Conservation (phyloP, 30 jellyfish, hydroid and myxozoan genomes). For the Rhopilema esculentum region DNA sequence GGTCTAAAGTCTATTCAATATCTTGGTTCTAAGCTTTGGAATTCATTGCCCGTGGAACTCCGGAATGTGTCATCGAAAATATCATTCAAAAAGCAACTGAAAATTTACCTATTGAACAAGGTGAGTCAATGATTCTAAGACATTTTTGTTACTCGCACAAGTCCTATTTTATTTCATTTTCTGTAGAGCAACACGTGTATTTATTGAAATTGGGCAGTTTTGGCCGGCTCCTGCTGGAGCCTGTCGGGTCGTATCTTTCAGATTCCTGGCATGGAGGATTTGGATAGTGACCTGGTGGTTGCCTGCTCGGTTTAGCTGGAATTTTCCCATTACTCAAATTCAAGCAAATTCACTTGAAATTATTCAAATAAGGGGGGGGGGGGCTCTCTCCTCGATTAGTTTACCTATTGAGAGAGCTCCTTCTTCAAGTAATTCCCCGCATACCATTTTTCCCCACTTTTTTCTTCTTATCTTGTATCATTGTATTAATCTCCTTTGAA, state of each 20-base stretch:
- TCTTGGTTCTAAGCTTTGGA: slow-evolving; percentile 62
- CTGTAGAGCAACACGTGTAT: background rate
- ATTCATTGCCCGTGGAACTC: slow-evolving; percentile 48
- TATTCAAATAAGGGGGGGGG: slow-evolving; percentile 25
- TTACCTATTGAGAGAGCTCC: background rate
- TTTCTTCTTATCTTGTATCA: background rate
- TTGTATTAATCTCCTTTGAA: background rate
- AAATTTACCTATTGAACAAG: slow-evolving; percentile 40
- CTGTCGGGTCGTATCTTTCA: slow-evolving; percentile 15
- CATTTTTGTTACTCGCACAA: slow-evolving; percentile 5
- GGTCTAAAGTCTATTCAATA: slow-evolving; percentile 22
- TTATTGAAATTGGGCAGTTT: background rate
- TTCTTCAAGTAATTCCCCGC: background rate
- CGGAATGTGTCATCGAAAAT: slow-evolving; percentile 41
- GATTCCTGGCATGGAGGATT: slow-evolving; percentile 18
- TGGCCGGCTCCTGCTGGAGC: background rate
- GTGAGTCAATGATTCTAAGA: slow-evolving; percentile 22
- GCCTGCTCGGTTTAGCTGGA: slow-evolving; percentile 28
- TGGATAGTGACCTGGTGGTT: slow-evolving; percentile 33
- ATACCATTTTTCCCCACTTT: background rate
- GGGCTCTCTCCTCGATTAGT: slow-evolving; percentile 1
- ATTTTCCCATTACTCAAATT: slow-evolving; percentile 7
- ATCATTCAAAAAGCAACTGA: slow-evolving; percentile 43
- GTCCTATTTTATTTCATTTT: slow-evolving; percentile 11
- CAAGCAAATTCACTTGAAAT: slow-evolving; percentile 24